Base-by-base conservation (phyloP, 2,888 invertebrate species). In the Ochlodes sylvanus region DNA sequence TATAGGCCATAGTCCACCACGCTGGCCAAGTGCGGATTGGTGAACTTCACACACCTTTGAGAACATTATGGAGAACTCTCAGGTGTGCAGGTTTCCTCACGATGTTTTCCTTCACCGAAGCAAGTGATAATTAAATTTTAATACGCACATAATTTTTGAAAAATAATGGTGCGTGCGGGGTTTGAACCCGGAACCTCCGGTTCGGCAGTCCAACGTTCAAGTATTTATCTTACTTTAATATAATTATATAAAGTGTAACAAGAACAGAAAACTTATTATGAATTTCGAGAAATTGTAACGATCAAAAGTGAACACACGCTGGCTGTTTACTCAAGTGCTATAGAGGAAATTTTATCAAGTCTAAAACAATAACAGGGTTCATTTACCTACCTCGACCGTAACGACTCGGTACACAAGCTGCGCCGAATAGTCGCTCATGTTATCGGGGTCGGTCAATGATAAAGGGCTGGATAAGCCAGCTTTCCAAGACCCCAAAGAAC, bases 391-490 rank as follows among this genome's bases (percentile, higher is more conserved):
- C 94, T 96, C 94, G 32, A 98, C 96, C 0, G 98, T 97, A 60
- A 97, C 97, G 63, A 98, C 95, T 74, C 97, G 94, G 89, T 98
- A 98, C n/a, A 97, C 97, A 38, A 96, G 95, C 77, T 96, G 96
- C 4, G 97, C 97, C 0, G 96, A 96, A 75, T 96, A 95, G 85
- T 96, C 97, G 75, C 93, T 94, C 94, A 97, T 95, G 62, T 94
- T 94, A 73, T 94, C 94, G 55, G 95, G 94, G 85, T 95, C 95
- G 73, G 93, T 94, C 75, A 96, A 94, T 58, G 94, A 90, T 65
- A 98, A 87, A 12, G 95, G 94, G 44, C 95, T 95, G 69, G 95
- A 94, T 32, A 97, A 94, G 21, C 97, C 97, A 14, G 97, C 96
- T 75, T 95, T 94, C 98, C 98, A 98, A 5, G 94, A 94, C 50